Percentiles rank a stretch among this genome's conserved stretches.
Evolutionary conservation across 2,888 invertebrate genomes (phyloP).

Genomic region (Phyllotreta striolata): DNA sequence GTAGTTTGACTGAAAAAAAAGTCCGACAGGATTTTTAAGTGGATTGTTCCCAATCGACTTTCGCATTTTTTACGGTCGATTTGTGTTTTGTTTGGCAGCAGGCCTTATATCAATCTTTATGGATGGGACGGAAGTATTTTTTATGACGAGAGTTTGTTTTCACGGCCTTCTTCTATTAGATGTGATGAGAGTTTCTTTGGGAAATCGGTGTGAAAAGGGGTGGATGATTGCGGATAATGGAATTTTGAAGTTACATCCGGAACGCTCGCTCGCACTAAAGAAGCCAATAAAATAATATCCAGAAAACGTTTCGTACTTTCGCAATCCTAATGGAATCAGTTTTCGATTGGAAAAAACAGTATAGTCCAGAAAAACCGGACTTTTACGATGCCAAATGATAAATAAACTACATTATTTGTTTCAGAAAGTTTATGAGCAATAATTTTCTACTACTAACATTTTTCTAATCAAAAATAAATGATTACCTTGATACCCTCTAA

Average conservation of each 20-base stretch:
- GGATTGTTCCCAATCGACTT: slow-evolving; percentile 36
- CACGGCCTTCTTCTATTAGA: slow-evolving; percentile 27
- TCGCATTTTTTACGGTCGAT: slow-evolving; percentile 35
- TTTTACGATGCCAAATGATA: too few species aligned
- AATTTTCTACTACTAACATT: too few species aligned
- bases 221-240: slow-evolving; percentile 24
- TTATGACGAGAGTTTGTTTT: slow-evolving; percentile 29
- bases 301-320: too few species aligned
- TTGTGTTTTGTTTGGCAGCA: slow-evolving; percentile 34
- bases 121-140: slow-evolving; percentile 27
- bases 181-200: slow-evolving; percentile 24
- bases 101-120: slow-evolving; percentile 32
- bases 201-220: slow-evolving; percentile 25
- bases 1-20: slow-evolving; percentile 27
- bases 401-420: too few species aligned
- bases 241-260: slow-evolving; percentile 3
- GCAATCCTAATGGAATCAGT: too few species aligned
- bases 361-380: too few species aligned
- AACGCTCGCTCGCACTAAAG: too few species aligned
- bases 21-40: slow-evolving; percentile 31
- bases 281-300: too few species aligned
- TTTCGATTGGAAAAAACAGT: too few species aligned
- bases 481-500: too few species aligned
- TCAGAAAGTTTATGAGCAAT: too few species aligned
- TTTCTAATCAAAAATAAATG: too few species aligned